Base-by-base conservation (phyloP, 2,113 vertebrate species). In the Pedetes capensis region DNA sequence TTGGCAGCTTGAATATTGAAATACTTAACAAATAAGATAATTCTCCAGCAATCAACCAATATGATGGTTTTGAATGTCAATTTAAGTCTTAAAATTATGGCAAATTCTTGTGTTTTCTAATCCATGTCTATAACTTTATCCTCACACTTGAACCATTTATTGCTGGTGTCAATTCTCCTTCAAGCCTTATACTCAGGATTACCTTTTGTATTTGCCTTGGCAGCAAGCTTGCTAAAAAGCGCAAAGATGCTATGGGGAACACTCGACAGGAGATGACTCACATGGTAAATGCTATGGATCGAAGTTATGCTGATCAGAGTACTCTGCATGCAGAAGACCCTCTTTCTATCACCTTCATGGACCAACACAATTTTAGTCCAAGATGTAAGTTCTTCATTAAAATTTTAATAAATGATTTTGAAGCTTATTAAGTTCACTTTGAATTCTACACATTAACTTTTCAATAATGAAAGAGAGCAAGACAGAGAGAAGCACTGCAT, bases 211-310 rank as follows among this genome's bases (percentile, higher is more conserved):
- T 97, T 98, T 98, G 96, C 96, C 95, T 98, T 98, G 98, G 95
- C 98, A 99, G 99, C 98, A 99, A 99, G 98, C 99, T 99, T 93
- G 99, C 99, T 0, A 99, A 99, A 98, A 99, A 99, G 95, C 99
- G 99, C 49, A 99, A 99, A 97, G 99, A 99, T 78, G 99, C 99
- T 47, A 99, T 99, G 90, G 99, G 99, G 25, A 99, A 99, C 37
- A 99, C 99, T 0, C 98, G 99, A 6, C 99, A 99, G 97, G 99
- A 99, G 98, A 99, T 99, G 99, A 99, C 99, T 0, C 99, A 99
- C 97, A 99, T 99, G 99, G 99, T 99, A 95, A 99, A 99, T 3
- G 99, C 99, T 0, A 99, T 99, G 99, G 99, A 99, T 89, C 98
- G 99, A 86, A 99, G 99, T 94, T 99, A 99, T 0, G 99, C 99